Percentiles rank a stretch among this genome's conserved stretches.
Evolutionary conservation across 2,888 invertebrate genomes (phyloP).

Genomic region (Ornithoptera priamus): DNA sequence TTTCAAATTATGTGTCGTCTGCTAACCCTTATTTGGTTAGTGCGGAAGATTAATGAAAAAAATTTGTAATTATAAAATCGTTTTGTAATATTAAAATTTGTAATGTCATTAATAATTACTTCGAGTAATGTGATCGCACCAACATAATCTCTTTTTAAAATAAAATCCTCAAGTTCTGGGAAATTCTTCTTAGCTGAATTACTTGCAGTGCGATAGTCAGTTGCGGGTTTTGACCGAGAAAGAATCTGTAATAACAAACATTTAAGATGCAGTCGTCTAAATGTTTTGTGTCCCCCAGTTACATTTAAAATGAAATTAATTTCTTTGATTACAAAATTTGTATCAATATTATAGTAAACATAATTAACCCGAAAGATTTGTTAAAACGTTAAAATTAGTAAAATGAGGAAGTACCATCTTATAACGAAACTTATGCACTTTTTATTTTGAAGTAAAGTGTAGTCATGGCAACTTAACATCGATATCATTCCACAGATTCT

Average conservation of each 20-base stretch:
- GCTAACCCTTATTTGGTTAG: no score
- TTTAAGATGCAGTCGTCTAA: not conserved
- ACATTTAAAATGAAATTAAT: not conserved
- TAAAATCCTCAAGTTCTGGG: slow-evolving; percentile 94
- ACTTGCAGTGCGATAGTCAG: slow-evolving; percentile 64
- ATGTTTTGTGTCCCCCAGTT: not conserved
- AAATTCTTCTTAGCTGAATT: slow-evolving; percentile 76
- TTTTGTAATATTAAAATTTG: not conserved
- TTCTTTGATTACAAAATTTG: not conserved
- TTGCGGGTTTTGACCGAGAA: slow-evolving; percentile 89
- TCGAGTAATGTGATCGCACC: slow-evolving; percentile 96
- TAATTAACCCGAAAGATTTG: not conserved
- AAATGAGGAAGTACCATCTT: not conserved
- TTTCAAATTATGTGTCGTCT: no score
- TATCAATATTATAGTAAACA: not conserved
- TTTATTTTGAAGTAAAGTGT: not conserved
- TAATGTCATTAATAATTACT: slow-evolving; percentile 72
- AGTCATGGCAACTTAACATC: not conserved
- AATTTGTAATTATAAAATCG: no score
- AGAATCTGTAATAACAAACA: slow-evolving; percentile 81
- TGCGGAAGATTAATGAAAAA: no score
- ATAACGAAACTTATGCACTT: not conserved
- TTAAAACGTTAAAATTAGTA: not conserved
- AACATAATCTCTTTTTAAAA: slow-evolving; percentile 93
- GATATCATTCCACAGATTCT: not conserved